Evolutionary conservation across 2,797 vertebrate genomes (phyloP), one percentile per base, ranked within the genome.

Genomic region (Carcharodon carcharias): DNA sequence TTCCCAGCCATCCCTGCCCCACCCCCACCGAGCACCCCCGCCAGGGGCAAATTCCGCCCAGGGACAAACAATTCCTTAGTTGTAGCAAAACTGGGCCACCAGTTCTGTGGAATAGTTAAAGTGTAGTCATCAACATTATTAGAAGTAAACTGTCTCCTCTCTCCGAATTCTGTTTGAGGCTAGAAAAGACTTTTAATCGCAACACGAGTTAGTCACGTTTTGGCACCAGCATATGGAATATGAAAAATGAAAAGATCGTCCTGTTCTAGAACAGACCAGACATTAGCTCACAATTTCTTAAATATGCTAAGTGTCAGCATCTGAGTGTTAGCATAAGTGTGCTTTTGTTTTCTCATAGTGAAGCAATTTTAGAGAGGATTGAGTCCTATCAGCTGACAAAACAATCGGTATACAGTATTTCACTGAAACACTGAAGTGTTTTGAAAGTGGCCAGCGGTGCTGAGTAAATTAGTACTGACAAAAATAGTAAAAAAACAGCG

Each of bases 311-410:
- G 92, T 97, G 96, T 97, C 63, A 95, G 65, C 96, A 96, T 80
- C 1, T 95, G 23, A 92, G 94, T 91, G 88, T 96, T 96, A 73
- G 93, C 63, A 95, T 96, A 56, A 95, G 69, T 96, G 7, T 96
- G 61, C 95, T 96, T 97, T 91, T 96, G 12, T 96, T 97, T 96
- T 96, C 89, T 96, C 73, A 95, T n/a, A 77, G 94, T 73, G 50
- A 95, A 77, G 94, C 69, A 95, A 56, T 56, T 95, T 54, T 56
- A 58, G 16, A 14, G 93, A 28, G 69, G 56, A 95, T 77, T 45
- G 16, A n/a, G 35, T 35, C 67, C 50, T 35, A 35, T 71, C 69
- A 95, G n/a, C 45, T 77, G 69, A 95, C 69, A 95, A 54, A 77
- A 77, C n/a, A 69, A 7, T 54, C 50, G 77, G 18, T 95, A 21